Conservation (phyloP, 2,888 invertebrate genomes). For the Ophonus ardosiacus region DNA sequence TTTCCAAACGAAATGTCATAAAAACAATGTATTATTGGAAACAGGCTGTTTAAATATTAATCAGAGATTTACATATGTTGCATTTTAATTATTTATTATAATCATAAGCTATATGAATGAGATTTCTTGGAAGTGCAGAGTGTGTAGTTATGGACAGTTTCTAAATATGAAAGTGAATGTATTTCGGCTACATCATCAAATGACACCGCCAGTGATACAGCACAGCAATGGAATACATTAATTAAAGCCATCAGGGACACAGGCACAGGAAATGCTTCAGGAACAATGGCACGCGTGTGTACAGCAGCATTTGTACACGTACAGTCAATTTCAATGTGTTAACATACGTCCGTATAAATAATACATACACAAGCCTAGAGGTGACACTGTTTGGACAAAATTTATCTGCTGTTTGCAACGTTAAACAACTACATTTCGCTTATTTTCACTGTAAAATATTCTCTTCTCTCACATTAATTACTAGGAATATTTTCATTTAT, state of each 20-base stretch:
- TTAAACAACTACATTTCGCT: background rate
- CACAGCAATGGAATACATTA: conserved; percentile 39
- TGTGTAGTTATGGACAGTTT: conserved; percentile 10
- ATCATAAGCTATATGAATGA: background rate
- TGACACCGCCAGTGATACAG: conserved; percentile 3
- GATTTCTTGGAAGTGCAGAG: conserved; percentile 26
- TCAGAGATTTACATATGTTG: background rate
- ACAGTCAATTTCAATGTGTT: conserved; percentile 30
- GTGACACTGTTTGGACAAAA: background rate
- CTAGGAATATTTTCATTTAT: no score
- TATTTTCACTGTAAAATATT: background rate
- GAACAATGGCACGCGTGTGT: conserved; percentile 44
- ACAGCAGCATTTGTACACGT: conserved; percentile 27
- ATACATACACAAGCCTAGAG: background rate
- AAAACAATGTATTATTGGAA: background rate
- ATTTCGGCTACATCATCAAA: conserved; percentile 29
- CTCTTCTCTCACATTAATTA: no score
- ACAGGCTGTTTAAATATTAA: no score
- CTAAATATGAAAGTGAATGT: conserved; percentile 33
- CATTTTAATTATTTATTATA: background rate
- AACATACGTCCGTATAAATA: background rate
- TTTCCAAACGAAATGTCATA: background rate
- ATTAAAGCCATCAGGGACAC: conserved; percentile 36
- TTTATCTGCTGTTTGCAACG: background rate
- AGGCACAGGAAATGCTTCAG: conserved; percentile 43